Conservation (phyloP, 2,797 vertebrate species). For the Microhierax caerulescens region DNA sequence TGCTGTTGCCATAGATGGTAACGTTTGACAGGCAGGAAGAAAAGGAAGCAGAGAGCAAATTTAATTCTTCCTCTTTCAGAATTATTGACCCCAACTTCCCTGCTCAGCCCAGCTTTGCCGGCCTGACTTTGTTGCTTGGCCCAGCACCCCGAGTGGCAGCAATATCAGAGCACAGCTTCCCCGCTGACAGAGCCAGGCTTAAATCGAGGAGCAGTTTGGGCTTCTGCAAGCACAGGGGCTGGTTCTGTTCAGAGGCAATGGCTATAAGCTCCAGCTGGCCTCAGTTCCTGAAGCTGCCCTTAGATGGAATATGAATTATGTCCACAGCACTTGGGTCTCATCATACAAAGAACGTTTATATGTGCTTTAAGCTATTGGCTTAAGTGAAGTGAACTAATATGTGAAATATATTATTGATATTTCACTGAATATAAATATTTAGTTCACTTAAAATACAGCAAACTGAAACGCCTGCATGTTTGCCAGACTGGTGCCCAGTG, state of each 20-base stretch:
- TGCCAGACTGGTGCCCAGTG: neutral
- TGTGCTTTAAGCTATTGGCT: neutral
- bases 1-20: neutral
- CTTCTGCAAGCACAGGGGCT: neutral
- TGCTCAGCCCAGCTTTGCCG: neutral
- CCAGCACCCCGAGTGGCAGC: neutral
- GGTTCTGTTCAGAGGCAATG: neutral
- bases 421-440: too few species aligned
- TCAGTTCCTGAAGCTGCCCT: neutral
- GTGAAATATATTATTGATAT: too few species aligned
- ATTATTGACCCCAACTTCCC: neutral
- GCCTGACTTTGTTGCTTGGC: neutral
- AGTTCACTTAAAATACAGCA: neutral
- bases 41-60: neutral
- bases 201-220: neutral
- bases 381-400: neutral
- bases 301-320: neutral
- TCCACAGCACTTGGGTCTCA: neutral
- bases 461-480: rapidly evolving
- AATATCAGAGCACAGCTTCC: neutral
- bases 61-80: neutral
- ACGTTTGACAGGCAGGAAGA: neutral
- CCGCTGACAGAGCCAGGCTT: neutral
- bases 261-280: neutral
- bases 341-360: neutral